These are phyloP conservation scores for Linnaemya vulpina DNA, from an alignment of 2,888 invertebrate genomes.

Conservation along the genomic window DNA sequence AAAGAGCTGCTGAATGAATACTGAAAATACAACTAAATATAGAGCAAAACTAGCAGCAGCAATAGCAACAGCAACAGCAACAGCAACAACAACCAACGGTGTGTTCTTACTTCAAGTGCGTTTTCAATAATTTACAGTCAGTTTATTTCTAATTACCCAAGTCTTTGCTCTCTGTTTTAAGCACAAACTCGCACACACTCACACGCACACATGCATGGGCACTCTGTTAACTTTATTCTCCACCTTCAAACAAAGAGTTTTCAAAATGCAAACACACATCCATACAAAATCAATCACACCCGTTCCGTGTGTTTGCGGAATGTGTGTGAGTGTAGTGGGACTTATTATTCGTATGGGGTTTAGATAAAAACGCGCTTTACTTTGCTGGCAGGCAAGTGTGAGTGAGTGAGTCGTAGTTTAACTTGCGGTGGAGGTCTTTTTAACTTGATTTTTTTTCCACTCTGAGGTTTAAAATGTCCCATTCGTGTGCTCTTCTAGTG, in stretches of 20 bases:
- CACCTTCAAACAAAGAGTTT: slow-evolving; percentile 19
- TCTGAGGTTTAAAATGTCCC: slow-evolving; percentile 20
- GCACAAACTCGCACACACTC: not conserved
- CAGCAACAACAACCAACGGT: slow-evolving; percentile 31
- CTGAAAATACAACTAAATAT: slow-evolving; percentile 29
- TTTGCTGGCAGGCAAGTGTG: slow-evolving; percentile 46
- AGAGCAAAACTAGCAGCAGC: slow-evolving; percentile 33
- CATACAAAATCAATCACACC: slow-evolving; percentile 38
- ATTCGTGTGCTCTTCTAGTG: slow-evolving; percentile 32
- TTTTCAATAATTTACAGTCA: slow-evolving; percentile 50
- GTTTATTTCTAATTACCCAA: slow-evolving; percentile 37
- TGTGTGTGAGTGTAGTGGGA: not conserved
- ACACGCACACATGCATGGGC: not conserved
- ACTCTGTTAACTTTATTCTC: slow-evolving; percentile 48
- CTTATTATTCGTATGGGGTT: slow-evolving; percentile 59
- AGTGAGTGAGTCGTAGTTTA: slow-evolving; percentile 30
- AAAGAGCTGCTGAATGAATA: slow-evolving; percentile 48
- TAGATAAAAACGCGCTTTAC: slow-evolving; percentile 69
- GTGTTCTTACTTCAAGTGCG: slow-evolving; percentile 55
- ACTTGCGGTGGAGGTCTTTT: slow-evolving; percentile 51
- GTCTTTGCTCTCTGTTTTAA: slow-evolving; percentile 30
- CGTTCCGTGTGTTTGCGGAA: not conserved
- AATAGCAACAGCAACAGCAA: slow-evolving; percentile 46
- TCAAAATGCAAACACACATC: not conserved
- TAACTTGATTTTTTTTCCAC: slow-evolving; percentile 17